Conservation (phyloP, 2,113 vertebrate genomes). For the Vidua chalybeata region DNA sequence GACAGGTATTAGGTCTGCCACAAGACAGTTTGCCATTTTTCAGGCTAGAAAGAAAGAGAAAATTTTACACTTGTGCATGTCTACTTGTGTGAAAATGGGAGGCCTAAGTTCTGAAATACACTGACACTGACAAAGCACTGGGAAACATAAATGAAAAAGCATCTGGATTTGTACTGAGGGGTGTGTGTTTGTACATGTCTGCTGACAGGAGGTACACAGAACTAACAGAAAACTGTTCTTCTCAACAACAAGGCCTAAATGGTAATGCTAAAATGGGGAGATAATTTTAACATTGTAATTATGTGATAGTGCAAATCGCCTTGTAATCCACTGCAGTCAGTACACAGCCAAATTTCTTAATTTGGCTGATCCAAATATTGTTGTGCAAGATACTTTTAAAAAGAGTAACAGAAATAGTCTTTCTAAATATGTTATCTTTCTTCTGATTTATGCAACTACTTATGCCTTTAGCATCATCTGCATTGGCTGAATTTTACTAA, state of each 20-base stretch:
- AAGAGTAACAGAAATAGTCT: background rate
- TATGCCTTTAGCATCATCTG: background rate
- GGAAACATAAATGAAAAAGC: background rate
- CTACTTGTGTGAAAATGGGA: background rate
- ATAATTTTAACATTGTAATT: background rate
- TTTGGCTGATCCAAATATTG: background rate
- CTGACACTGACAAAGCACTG: background rate
- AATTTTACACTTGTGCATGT: background rate
- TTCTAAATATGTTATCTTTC: background rate
- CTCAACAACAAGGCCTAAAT: background rate
- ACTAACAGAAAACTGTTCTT: background rate
- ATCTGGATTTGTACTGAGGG: background rate
- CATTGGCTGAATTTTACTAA: background rate
- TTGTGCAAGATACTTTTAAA: background rate
- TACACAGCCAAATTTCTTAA: background rate
- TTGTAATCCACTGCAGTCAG: background rate
- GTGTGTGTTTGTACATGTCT: rapidly evolving
- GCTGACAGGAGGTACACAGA: background rate
- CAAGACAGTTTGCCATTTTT: background rate
- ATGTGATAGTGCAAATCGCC: background rate
- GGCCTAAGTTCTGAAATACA: background rate
- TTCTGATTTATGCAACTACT: background rate
- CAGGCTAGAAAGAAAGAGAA: background rate
- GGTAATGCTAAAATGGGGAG: background rate
- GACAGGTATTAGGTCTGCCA: background rate